Conservation (phyloP, 2,888 invertebrate genomes). For the Drosophila emarginata region DNA sequence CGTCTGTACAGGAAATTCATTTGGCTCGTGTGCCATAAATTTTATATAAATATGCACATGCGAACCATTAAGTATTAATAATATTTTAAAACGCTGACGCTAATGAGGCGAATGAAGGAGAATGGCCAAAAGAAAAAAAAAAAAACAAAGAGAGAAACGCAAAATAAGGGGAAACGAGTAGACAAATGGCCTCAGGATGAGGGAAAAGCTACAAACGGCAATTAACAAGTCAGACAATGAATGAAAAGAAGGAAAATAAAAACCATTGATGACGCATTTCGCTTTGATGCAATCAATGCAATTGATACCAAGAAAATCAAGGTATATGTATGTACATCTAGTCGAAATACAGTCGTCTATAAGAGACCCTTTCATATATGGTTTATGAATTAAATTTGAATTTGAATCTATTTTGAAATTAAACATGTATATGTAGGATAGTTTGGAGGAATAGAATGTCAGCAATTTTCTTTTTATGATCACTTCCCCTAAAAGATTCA, state of each 20-base stretch:
- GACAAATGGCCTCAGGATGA: constrained; percentile 16
- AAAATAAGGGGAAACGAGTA: background rate
- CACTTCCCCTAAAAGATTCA: too few relatives aligned
- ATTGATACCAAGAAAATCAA: constrained; percentile 27
- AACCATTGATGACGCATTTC: constrained; percentile 20
- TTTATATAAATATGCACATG: constrained; percentile 44
- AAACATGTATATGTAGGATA: too few relatives aligned
- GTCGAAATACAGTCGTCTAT: background rate
- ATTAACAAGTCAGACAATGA: constrained; percentile 42
- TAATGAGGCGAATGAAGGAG: constrained; percentile 61
- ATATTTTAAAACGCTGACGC: constrained; percentile 71
- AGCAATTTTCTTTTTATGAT: too few relatives aligned
- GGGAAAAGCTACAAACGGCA: constrained; percentile 45
- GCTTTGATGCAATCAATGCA: constrained; percentile 38
- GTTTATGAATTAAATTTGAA: too few relatives aligned
- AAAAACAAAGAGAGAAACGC: background rate
- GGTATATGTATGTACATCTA: background rate
- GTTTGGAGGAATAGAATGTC: too few relatives aligned
- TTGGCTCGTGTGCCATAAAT: constrained; percentile 59
- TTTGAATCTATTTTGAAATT: too few relatives aligned
- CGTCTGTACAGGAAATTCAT: constrained; percentile 73
- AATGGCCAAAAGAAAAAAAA: constrained; percentile 12
- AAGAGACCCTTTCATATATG: background rate
- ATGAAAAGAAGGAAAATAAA: constrained; percentile 8
- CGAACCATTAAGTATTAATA: constrained; percentile 71